Conservation (phyloP, 2,797 vertebrate genomes). For the Pseudochirops cupreus region DNA sequence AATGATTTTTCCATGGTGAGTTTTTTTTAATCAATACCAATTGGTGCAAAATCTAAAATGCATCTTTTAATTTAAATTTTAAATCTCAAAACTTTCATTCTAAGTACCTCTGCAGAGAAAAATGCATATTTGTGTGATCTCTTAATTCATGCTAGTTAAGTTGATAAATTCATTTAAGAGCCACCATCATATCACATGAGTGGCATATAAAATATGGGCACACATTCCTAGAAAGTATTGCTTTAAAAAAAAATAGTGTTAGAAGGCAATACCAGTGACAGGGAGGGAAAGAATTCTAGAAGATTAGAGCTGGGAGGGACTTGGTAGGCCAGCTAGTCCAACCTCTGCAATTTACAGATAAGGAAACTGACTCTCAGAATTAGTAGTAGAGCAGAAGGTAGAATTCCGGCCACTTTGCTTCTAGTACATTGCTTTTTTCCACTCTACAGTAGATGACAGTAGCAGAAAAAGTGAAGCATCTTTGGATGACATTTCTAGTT, state of each 20-base stretch:
- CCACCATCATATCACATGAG: not conserved
- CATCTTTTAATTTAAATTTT: not conserved
- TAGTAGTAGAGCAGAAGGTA: not conserved
- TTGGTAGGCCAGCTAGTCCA: not conserved
- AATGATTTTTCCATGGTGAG: not conserved
- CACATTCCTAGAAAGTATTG: not conserved
- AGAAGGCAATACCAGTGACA: not conserved
- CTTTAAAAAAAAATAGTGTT: not conserved
- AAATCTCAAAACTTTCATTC: slow-evolving; percentile 31
- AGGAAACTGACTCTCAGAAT: not conserved
- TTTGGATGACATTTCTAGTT: not conserved
- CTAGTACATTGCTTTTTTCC: not conserved
- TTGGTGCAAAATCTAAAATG: not conserved
- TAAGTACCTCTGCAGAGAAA: not conserved
- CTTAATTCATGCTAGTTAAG: not conserved
- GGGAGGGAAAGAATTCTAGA: not conserved
- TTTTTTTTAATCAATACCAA: slow-evolving; percentile 37
- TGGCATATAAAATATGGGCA: slow-evolving; percentile 13
- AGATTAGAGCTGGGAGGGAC: not conserved
- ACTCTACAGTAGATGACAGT: not conserved
- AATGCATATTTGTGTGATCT: not conserved
- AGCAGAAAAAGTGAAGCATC: not conserved
- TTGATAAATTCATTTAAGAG: slow-evolving; percentile 32
- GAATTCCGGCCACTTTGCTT: not conserved
- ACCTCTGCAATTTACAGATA: not conserved